Conservation (phyloP, 1,140 invertebrate genomes). For the Bombus confusus region DNA sequence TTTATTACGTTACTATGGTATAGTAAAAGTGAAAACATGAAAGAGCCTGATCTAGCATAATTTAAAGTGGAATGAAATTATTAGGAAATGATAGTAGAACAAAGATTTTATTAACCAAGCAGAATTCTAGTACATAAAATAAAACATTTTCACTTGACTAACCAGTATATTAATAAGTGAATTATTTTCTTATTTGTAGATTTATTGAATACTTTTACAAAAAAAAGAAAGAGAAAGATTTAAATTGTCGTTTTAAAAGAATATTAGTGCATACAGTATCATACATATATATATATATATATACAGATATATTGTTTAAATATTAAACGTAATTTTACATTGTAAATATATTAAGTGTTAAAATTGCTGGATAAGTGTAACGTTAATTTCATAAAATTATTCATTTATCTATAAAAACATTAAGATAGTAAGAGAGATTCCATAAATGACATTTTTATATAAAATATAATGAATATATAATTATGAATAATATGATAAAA, state of each 20-base stretch:
- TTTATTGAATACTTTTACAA: conserved; percentile 3
- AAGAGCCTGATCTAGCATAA: conserved; percentile 8
- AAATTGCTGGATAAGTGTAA: background rate
- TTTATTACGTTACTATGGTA: conserved; percentile 6
- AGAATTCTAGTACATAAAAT: background rate
- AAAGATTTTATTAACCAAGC: background rate
- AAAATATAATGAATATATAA: background rate
- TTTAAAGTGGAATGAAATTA: conserved; percentile 30
- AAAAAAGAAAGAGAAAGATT: background rate
- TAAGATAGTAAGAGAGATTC: no score
- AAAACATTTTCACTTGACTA: background rate
- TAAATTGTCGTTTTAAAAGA: background rate
- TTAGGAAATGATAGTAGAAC: background rate
- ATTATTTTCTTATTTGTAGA: background rate
- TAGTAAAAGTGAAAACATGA: conserved; percentile 25
- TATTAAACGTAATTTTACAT: background rate
- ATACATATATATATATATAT: background rate
- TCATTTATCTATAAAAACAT: background rate
- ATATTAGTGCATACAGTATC: background rate
- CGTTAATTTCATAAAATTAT: background rate
- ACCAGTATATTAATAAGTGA: background rate
- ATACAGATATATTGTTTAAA: background rate
- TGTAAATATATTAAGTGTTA: background rate
- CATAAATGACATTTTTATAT: background rate
- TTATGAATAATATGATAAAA: background rate